phyloP scores from a whole-genome alignment of 1,140 invertebrate species.

The Diprion similis region DNA sequence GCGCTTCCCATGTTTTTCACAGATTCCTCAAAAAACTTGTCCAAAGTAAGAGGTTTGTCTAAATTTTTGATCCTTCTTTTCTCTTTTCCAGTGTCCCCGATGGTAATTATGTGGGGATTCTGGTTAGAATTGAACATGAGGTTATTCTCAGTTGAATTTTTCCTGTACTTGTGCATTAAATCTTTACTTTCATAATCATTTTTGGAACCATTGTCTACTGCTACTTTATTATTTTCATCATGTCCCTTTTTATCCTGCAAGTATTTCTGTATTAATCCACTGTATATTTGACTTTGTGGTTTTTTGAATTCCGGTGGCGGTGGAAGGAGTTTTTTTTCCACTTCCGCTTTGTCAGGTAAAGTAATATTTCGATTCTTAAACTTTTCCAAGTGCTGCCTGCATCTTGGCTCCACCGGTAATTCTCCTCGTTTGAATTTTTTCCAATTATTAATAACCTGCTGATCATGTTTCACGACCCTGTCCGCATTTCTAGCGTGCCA shows the following conservation, averaged over 20 bases:
- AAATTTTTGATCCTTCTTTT: not conserved
- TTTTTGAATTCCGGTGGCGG: conserved; percentile 37
- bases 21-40: conserved; percentile 27
- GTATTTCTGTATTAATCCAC: conserved; percentile 30
- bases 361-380: conserved; percentile 66
- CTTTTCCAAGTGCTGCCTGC: conserved; percentile 70
- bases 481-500: conserved; percentile 67
- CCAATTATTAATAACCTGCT: conserved; percentile 73
- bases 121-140: not conserved
- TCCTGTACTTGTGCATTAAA: conserved; percentile 22
- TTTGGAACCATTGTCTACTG: conserved; percentile 15
- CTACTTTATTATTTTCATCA: not conserved
- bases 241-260: conserved; percentile 13
- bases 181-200: not conserved
- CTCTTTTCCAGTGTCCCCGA: not conserved
- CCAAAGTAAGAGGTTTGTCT: conserved; percentile 20
- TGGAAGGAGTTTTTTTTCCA: conserved; percentile 39
- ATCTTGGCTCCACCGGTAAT: conserved; percentile 57
- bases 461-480: conserved; percentile 69
- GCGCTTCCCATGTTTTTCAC: conserved; percentile 3
- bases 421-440: conserved; percentile 64
- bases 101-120: not conserved
- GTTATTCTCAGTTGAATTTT: not conserved
- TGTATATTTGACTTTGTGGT: conserved; percentile 42
- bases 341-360: conserved; percentile 37